A percentile compares a stretch with the other conserved stretches of the same genome.
Evolutionary conservation across 1,140 invertebrate genomes (phyloP).

Genomic region (Portunus trituberculatus): DNA sequence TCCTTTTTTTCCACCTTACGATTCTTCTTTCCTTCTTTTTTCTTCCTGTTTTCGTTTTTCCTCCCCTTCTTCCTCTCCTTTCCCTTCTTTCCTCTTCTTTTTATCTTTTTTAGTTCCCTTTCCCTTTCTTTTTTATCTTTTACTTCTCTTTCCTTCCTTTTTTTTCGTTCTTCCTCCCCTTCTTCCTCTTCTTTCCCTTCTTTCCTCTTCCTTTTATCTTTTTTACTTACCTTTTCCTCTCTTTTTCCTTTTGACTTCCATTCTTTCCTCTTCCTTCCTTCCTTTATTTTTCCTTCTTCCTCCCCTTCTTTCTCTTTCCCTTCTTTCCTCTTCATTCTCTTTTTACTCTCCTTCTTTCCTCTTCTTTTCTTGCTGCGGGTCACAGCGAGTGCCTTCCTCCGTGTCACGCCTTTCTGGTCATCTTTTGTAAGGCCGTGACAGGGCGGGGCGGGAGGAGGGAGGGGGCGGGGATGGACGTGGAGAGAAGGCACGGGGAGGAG

Average conservation of each 20-base stretch:
- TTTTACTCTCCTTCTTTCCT: not conserved
- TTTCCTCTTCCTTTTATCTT: not conserved
- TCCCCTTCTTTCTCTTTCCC: not conserved
- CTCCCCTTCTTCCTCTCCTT: too few species aligned
- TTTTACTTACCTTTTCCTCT: not conserved
- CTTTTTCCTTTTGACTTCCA: too few species aligned
- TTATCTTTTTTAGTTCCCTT: too few species aligned
- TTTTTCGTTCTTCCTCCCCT: not conserved
- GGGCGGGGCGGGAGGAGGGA: too few species aligned
- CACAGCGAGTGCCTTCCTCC: not conserved
- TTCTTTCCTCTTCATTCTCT: not conserved
- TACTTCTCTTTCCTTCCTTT: too few species aligned
- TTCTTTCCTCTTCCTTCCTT: not conserved
- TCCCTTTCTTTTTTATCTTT: too few species aligned
- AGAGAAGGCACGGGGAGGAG: too few species aligned
- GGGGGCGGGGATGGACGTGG: too few species aligned
- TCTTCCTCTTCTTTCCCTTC: not conserved
- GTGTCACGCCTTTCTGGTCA: not conserved
- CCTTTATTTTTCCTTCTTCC: not conserved
- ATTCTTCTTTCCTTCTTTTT: not conserved
- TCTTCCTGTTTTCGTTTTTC: not conserved
- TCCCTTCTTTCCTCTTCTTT: not conserved
- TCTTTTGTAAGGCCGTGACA: not conserved
- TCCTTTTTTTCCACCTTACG: too few species aligned
- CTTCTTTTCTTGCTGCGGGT: not conserved